Evolutionary conservation across 1,140 invertebrate species (phyloP).

Genomic region (Kradibia gibbosae): DNA sequence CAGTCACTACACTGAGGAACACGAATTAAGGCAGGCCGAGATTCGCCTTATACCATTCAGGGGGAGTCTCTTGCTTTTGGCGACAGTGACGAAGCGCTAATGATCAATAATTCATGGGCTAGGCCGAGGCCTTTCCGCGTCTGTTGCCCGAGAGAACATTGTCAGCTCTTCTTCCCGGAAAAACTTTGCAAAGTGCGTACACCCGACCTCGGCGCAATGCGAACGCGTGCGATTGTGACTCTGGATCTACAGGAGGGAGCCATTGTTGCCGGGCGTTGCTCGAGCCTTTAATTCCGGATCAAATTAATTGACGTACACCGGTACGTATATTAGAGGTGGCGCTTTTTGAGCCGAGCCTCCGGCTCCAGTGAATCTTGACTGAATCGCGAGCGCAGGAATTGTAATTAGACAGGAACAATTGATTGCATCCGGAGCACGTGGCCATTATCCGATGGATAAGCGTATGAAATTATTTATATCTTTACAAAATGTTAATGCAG

Average conservation of each 20-base stretch:
- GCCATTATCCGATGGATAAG: background rate
- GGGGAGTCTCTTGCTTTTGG: slow-evolving; percentile 29
- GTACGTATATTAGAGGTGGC: background rate
- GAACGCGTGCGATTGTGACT: no score
- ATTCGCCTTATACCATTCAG: slow-evolving; percentile 2
- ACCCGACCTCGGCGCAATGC: no score
- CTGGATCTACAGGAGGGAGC: background rate
- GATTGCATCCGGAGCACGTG: background rate
- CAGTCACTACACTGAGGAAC: background rate
- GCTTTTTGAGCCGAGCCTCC: background rate
- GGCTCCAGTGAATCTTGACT: background rate
- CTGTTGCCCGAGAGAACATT: no score
- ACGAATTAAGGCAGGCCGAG: background rate
- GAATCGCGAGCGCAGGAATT: background rate
- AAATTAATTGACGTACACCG: background rate
- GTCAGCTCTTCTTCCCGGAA: no score
- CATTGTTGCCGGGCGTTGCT: slow-evolving; percentile 15
- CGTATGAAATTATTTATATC: background rate
- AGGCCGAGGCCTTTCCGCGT: slow-evolving; percentile 10
- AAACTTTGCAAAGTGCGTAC: no score
- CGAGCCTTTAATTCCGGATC: background rate
- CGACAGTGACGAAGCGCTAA: no score
- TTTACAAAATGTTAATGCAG: background rate
- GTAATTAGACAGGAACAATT: slow-evolving; percentile 8
- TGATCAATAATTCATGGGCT: slow-evolving; percentile 47